Evolutionary conservation across 92 coral and sea anemone genomes (phyloP), one percentile per base, ranked within the genome.

Genomic region (Heliopora coerulea): DNA sequence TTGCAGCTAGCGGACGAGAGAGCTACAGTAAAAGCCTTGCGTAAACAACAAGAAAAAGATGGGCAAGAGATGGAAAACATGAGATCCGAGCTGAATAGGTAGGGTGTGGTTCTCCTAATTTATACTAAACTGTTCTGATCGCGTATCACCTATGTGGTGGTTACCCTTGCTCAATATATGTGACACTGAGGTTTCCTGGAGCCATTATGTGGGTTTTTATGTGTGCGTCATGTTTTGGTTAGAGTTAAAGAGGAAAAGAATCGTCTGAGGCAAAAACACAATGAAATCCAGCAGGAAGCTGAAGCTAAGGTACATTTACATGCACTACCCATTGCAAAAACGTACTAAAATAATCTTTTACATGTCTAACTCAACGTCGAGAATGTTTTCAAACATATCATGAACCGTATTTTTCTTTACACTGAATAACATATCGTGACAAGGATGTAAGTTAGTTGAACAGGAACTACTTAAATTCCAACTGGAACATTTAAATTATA

Each of bases 21-120:
- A 83, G 89, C 98, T 0, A 87, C 98, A 39, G 83, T 88, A 21
- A 93, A 93, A 68, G 95, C 98, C 4, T 80, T 93, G 48, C 92
- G 98, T 26, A 93, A 93, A 72, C 96, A 90, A 21, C 98, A 93
- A 72, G 98, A 89, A 41, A 93, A 93, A 54, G 98, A 93, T 68
- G 82, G 90, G 59, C 87, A 78, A 31, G 90, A 87, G 46, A 93
- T 93, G 23, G 98, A 93, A 61, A 81, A 87, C 23, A 79, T 88
- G 20, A 81, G 82, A 50, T 83, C 95, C 6, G 91, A 93, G 64
- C 69, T 93, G 11, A 93, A 79, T 73, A 87, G 85, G 98, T 93
- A 74, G 68, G 97, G 72, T n/a, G n/a, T n/a, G n/a, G n/a, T n/a
- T n/a, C n/a, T n/a, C n/a, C n/a, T n/a, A n/a, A n/a, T n/a, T n/a